phyloP scores from a whole-genome alignment of 1,140 invertebrate genomes.

The Drosophila ohnishii region DNA sequence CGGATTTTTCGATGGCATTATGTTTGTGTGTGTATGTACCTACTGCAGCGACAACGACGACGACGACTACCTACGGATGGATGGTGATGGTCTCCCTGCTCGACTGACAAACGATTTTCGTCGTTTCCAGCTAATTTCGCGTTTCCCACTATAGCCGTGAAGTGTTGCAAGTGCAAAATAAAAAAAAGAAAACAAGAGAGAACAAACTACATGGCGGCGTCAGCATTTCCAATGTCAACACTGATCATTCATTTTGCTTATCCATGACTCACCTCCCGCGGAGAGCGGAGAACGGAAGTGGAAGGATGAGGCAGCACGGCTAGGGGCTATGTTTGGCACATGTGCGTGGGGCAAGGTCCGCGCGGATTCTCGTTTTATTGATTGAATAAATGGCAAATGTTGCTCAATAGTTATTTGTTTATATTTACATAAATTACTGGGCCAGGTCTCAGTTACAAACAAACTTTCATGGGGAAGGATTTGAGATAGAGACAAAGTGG shows the following conservation, averaged over 20 bases:
- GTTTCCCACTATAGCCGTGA: constrained; percentile 55
- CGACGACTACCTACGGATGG: constrained; percentile 29
- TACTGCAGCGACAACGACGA: constrained; percentile 14
- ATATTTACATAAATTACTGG: constrained; percentile 37
- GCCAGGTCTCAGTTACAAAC: background rate
- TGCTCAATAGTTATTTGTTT: constrained; percentile 31
- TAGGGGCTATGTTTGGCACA: background rate
- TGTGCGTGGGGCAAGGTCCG: constrained; percentile 21
- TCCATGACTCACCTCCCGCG: constrained; percentile 60
- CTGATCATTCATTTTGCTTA: constrained; percentile 70
- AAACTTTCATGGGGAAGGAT: background rate
- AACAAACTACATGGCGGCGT: constrained; percentile 26
- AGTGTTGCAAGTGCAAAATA: constrained; percentile 57
- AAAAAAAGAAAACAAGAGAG: constrained; percentile 18
- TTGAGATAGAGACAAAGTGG: background rate
- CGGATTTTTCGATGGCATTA: constrained; percentile 51
- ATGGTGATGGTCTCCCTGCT: constrained; percentile 26
- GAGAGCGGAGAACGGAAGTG: constrained; percentile 49
- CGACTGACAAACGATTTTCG: constrained; percentile 61
- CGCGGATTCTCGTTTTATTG: constrained; percentile 32
- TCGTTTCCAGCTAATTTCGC: constrained; percentile 71
- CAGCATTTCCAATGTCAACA: constrained; percentile 74
- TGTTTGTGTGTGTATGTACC: constrained; percentile 8
- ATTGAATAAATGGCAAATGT: constrained; percentile 28
- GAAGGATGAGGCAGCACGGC: constrained; percentile 25